Evolutionary conservation across 1,140 invertebrate species (phyloP).

Genomic region (Lepidurus packardi): DNA sequence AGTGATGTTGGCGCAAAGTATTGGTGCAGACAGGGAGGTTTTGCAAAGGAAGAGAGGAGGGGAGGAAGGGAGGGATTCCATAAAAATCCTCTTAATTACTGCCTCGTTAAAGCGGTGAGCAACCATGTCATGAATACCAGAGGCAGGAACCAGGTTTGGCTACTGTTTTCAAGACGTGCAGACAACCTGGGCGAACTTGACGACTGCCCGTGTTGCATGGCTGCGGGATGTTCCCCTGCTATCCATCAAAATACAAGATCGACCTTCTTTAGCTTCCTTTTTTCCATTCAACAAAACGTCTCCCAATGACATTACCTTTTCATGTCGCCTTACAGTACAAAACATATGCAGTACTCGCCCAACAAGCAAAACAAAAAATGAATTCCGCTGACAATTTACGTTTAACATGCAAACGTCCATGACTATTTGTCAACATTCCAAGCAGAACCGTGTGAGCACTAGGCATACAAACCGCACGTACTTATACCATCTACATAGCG

Average conservation of each 20-base stretch:
- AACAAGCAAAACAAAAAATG: too few relatives aligned
- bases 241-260: slow-evolving; percentile 16
- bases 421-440: too few relatives aligned
- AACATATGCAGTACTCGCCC: too few relatives aligned
- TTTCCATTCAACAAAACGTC: not conserved
- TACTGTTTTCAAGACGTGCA: not conserved
- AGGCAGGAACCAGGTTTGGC: slow-evolving; percentile 9
- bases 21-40: not conserved
- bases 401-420: too few relatives aligned
- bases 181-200: slow-evolving; percentile 8
- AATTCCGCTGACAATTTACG: too few relatives aligned
- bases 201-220: slow-evolving; percentile 51
- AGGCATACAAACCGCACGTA: too few relatives aligned
- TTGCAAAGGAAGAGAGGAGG: not conserved
- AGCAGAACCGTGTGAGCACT: too few relatives aligned
- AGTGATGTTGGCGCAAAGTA: not conserved
- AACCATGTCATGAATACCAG: not conserved
- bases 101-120: not conserved
- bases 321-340: too few relatives aligned
- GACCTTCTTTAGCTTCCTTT: not conserved
- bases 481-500: too few relatives aligned
- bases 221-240: slow-evolving; percentile 50
- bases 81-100: slow-evolving; percentile 1
- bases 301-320: too few relatives aligned
- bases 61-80: not conserved